phyloP scores from a whole-genome alignment of 1,140 invertebrate genomes.

The Megathymus violae region DNA sequence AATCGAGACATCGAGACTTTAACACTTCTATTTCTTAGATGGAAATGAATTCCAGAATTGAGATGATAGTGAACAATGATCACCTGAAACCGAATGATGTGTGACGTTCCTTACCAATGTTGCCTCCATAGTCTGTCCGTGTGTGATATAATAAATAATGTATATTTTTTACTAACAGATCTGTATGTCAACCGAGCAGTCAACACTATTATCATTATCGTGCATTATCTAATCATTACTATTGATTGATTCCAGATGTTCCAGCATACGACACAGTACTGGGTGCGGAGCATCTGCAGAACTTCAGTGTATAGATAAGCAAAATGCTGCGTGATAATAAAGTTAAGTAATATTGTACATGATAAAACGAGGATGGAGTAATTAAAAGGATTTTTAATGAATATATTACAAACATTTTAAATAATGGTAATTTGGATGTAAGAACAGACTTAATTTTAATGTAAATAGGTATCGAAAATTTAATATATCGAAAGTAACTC shows the following conservation, averaged over 20 bases:
- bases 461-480: neutral
- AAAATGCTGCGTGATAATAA: constrained; percentile 22
- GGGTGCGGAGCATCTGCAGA: constrained; percentile 57
- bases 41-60: too few species aligned
- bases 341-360: constrained; percentile 20
- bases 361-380: neutral
- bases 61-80: too few species aligned
- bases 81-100: too few species aligned
- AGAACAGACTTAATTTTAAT: neutral
- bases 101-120: too few species aligned
- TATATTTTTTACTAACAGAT: too few species aligned
- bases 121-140: too few species aligned
- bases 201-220: neutral
- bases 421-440: neutral
- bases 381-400: neutral
- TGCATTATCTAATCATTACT: neutral
- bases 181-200: too few species aligned
- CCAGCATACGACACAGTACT: constrained; percentile 45
- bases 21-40: too few species aligned
- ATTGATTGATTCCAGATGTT: constrained; percentile 40
- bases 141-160: too few species aligned
- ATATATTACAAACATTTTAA: neutral
- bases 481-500: too few species aligned
- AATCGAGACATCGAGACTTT: too few species aligned
- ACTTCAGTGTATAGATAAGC: constrained; percentile 48